Evolutionary conservation across 2,113 vertebrate species (phyloP), one percentile per base, ranked within the genome.

Genomic region (Bos indicus): DNA sequence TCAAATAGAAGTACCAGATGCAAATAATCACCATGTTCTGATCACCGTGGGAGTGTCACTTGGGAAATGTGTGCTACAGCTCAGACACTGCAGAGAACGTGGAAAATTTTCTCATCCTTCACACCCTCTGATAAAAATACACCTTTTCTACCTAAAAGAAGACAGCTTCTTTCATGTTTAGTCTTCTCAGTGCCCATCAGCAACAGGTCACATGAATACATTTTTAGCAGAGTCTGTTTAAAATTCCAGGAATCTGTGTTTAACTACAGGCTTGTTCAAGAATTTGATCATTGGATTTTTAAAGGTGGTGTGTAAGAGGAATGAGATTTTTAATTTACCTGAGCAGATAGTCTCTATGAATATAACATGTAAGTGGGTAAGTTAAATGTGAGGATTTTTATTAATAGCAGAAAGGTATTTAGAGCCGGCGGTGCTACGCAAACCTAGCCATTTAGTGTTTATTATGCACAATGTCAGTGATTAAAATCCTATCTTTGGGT

Each of bases 251-350:
- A 87, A 60, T 92, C 51, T 71, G 21, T 81, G 57, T 92, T 80
- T 88, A 30, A 94, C 64, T 90, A 80, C 48, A 94, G 26, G 3
- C 71, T 96, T 81, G 59, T n/a, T 95, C 56, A 96, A 96, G 36
- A 87, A 82, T 48, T 94, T 89, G 48, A 90, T 78, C 14, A 6
- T 28, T 94, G 80, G 36, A 28, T 57, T 91, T 86, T 71, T 82
- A 89, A 94, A 59, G 10, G 40, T 78, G 46, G 5, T 59, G 2
- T 94, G 21, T 90, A 51, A 85, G 36, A 59, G 52, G 56, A 46
- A 88, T 52, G 57, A 59, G 28, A 85, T 64, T 88, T 83, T 88
- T 92, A 87, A 86, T 92, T 95, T 90, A 74, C 59, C 85, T 56
- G 43, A 56, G 8, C 40, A 1, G 6, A 67, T 71, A 57, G 56